These are phyloP conservation scores for Chydorus sphaericus DNA, from an alignment of 2,888 invertebrate species.

Conservation along the genomic window DNA sequence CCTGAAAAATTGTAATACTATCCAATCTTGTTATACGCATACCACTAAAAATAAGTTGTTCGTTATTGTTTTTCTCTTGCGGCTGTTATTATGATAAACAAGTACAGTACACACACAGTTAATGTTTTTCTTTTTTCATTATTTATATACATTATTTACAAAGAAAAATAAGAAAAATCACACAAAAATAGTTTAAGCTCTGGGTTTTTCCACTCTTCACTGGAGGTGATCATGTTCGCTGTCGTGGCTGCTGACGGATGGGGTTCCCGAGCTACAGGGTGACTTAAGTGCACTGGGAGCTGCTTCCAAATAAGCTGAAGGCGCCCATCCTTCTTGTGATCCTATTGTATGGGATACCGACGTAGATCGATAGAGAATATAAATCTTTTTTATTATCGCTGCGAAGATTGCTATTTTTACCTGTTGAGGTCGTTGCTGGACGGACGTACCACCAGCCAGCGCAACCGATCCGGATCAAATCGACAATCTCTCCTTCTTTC, in stretches of 20 bases:
- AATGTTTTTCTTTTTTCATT: too few species aligned
- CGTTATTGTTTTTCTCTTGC: too few species aligned
- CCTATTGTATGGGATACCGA: conserved; percentile 42
- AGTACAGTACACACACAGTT: too few species aligned
- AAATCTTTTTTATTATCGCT: too few species aligned
- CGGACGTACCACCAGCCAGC: conserved; percentile 96
- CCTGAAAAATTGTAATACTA: too few species aligned
- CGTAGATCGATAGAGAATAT: too few species aligned
- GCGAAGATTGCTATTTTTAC: too few species aligned
- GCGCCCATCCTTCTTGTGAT: conserved; percentile 80
- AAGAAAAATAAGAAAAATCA: background rate
- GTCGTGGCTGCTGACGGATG: conserved; percentile 24
- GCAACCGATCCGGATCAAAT: conserved; percentile 79
- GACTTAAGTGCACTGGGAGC: conserved; percentile 24
- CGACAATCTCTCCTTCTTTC: conserved; percentile 77
- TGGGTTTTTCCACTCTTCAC: background rate
- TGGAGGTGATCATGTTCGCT: conserved; percentile 16
- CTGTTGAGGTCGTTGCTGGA: conserved; percentile 47
- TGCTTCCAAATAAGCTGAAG: conserved; percentile 76
- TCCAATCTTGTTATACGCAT: too few species aligned
- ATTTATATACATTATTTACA: too few species aligned
- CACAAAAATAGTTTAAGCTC: background rate
- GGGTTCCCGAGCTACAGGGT: conserved; percentile 21
- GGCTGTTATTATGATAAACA: too few species aligned
- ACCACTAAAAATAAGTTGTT: too few species aligned